Conservation (phyloP, 1,140 invertebrate species). For the Apis cerana region DNA sequence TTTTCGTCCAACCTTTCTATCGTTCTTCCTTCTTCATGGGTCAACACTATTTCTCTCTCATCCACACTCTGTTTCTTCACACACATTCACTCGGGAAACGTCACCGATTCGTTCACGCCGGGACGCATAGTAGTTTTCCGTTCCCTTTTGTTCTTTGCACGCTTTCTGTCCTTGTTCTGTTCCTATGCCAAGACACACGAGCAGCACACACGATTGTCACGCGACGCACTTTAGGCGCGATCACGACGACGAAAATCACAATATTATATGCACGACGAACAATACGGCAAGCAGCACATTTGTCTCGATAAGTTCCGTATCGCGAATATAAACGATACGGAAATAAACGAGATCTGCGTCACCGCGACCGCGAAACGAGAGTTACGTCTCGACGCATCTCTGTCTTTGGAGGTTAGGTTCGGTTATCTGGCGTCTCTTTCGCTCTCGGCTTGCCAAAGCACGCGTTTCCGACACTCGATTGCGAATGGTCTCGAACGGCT, state of each 20-base stretch:
- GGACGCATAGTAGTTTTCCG: conserved; percentile 14
- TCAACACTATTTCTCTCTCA: not conserved
- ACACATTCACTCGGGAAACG: not conserved
- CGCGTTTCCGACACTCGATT: not conserved
- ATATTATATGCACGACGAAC: not conserved
- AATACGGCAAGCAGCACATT: not conserved
- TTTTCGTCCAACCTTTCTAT: not conserved
- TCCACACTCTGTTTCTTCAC: not conserved
- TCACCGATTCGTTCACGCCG: not conserved
- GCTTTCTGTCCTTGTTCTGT: conserved; percentile 8
- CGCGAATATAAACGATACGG: not conserved
- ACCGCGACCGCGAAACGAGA: conserved; percentile 24
- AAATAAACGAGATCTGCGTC: conserved; percentile 15
- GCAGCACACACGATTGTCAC: conserved; percentile 11
- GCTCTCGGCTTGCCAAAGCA: not conserved
- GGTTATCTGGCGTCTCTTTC: conserved; percentile 62
- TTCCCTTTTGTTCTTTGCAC: conserved; percentile 27
- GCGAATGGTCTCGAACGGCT: not conserved
- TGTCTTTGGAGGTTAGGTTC: conserved; percentile 69
- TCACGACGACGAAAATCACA: not conserved
- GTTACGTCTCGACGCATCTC: conserved; percentile 50
- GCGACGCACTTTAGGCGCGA: conserved; percentile 41
- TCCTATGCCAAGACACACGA: not conserved
- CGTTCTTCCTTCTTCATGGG: not conserved
- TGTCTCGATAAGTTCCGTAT: not conserved